phyloP scores from a whole-genome alignment of 2,113 vertebrate species.

The Sinocyclocheilus maitianheensis region DNA sequence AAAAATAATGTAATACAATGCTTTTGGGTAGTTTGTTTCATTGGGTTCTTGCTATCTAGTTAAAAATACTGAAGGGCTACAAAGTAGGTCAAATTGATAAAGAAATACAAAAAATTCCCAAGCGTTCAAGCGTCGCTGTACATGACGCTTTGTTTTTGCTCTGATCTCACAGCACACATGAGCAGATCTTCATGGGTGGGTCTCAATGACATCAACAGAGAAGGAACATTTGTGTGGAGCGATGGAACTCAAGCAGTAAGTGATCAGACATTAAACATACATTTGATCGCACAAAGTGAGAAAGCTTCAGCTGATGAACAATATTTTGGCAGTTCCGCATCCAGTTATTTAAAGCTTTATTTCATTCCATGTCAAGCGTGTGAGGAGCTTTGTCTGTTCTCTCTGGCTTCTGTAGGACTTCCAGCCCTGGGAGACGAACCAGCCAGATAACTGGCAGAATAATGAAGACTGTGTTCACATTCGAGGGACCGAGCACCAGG shows the following conservation, averaged over 20 bases:
- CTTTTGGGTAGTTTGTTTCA: not conserved
- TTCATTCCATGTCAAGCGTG: not conserved
- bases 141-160: not conserved
- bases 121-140: not conserved
- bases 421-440: slow-evolving; percentile 63
- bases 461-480: slow-evolving; percentile 75
- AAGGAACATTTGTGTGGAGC: slow-evolving; percentile 64
- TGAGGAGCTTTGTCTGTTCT: not conserved
- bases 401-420: slow-evolving; percentile 61
- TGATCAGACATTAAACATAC: not conserved
- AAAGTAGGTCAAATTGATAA: not conserved
- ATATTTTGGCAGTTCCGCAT: not conserved
- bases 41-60: not conserved
- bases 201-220: slow-evolving; percentile 69
- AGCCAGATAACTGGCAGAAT: slow-evolving; percentile 74
- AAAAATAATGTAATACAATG: not conserved
- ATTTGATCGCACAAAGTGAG: not conserved
- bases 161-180: slow-evolving; percentile 71
- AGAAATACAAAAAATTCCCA: not conserved
- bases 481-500: slow-evolving; percentile 39
- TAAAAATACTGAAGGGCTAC: not conserved
- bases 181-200: slow-evolving; percentile 70
- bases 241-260: slow-evolving; percentile 71
- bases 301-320: not conserved
- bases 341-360: not conserved